These are phyloP conservation scores for Osmoderma eremita DNA, from an alignment of 2,888 invertebrate species.

Conservation along the genomic window DNA sequence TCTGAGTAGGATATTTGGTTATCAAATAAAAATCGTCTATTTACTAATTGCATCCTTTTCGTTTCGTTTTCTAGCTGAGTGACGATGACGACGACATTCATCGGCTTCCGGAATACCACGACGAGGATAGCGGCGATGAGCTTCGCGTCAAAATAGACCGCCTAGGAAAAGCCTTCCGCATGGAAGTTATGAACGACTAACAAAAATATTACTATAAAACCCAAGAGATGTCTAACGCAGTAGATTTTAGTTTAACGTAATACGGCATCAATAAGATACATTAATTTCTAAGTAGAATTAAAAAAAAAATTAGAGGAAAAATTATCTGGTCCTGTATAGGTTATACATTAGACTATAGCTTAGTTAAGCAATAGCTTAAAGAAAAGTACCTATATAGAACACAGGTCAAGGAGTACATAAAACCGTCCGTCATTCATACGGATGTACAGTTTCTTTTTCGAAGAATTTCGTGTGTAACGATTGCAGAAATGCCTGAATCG, in stretches of 20 bases:
- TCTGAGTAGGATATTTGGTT: no score
- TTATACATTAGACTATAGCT: slow-evolving; percentile 14
- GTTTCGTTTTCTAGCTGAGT: slow-evolving; percentile 46
- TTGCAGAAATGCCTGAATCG: neutral
- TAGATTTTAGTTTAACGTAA: slow-evolving; percentile 31
- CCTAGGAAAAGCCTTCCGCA: slow-evolving; percentile 59
- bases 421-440: slow-evolving; percentile 34
- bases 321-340: slow-evolving; percentile 23
- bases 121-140: slow-evolving; percentile 56
- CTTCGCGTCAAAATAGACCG: slow-evolving; percentile 51
- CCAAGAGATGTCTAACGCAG: slow-evolving; percentile 44
- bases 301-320: slow-evolving; percentile 9
- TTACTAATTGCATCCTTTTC: neutral
- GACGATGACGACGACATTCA: slow-evolving; percentile 58
- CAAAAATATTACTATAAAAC: slow-evolving; percentile 35
- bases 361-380: slow-evolving; percentile 29
- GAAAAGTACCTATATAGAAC: slow-evolving; percentile 8
- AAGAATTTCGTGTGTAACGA: neutral
- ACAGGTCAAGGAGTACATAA: slow-evolving; percentile 2
- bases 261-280: slow-evolving; percentile 3
- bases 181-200: slow-evolving; percentile 60
- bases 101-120: slow-evolving; percentile 58
- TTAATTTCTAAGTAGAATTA: no score
- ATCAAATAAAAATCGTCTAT: no score
- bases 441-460: slow-evolving; percentile 19